Percentiles rank a stretch among this genome's conserved stretches.
phyloP scores from a whole-genome alignment of 2,888 invertebrate genomes.

The Melieria crassipennis region DNA sequence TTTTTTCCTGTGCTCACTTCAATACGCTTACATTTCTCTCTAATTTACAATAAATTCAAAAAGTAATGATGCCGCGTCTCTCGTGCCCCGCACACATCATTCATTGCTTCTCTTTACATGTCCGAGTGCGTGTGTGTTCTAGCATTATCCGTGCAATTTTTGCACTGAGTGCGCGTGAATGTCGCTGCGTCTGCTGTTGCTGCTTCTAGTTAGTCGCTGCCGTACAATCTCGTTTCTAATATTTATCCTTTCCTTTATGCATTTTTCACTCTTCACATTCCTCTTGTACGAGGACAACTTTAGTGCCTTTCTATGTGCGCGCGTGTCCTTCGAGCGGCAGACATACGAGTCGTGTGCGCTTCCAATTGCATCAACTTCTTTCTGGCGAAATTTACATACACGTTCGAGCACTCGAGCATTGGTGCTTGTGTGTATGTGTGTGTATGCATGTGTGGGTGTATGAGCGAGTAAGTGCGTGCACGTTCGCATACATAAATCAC shows the following conservation, averaged over 20 bases:
- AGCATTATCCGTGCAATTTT: too few species aligned
- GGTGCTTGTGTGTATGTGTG: background rate
- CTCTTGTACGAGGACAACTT: conserved; percentile 4
- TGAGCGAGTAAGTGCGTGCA: background rate
- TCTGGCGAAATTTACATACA: conserved; percentile 1
- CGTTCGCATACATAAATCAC: conserved; percentile 21
- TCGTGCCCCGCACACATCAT: too few species aligned
- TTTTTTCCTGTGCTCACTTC: too few species aligned
- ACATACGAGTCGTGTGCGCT: background rate
- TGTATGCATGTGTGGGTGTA: too few species aligned
- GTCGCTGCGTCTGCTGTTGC: too few species aligned
- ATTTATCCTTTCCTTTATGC: background rate
- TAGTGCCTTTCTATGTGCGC: background rate
- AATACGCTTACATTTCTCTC: too few species aligned
- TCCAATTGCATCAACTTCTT: background rate
- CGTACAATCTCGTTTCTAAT: background rate
- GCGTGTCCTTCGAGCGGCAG: background rate
- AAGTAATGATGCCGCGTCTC: too few species aligned
- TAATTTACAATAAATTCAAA: too few species aligned
- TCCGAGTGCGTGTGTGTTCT: too few species aligned
- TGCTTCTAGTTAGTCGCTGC: too few species aligned
- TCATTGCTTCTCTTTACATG: too few species aligned
- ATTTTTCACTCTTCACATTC: background rate
- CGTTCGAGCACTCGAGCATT: background rate
- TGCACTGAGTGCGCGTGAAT: too few species aligned